Evolutionary conservation across 35 echinoderm and acorn worm species (phyloP), one percentile per base, ranked within the genome.

Genomic region (Patiria miniata): DNA sequence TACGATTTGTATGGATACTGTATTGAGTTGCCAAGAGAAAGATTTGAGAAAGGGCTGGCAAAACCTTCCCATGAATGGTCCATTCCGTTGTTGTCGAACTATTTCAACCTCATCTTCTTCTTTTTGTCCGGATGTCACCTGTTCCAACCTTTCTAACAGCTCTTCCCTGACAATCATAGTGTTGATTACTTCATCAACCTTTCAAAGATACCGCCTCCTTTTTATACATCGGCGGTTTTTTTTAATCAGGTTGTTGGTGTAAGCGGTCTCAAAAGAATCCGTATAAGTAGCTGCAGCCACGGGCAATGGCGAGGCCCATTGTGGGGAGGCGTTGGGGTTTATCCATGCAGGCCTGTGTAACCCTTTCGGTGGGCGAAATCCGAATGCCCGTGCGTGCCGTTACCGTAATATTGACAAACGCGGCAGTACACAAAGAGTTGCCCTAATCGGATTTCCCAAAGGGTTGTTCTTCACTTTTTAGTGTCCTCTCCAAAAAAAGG

Each of bases 181-280:
- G 65, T 73, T 73, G 65, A 73, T 73, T 73, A 73, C 65, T 73
- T 73, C 65, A 73, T 73, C 65, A 73, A 30, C 65, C 34, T 32
- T 73, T 32, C 14, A 73, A 34, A 73, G 65, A 73, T 23, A 47
- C 42, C 42, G 42, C 42, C 42, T 47, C 42, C 42, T 47, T 47
- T 47, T 12, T 6, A 12, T 47, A 6, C 12, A 12, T 47, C 42
- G 42, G 42, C 65, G 65, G 34, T 73, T 7, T 26, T 26, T 61
- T 61, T 73, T 73, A 73, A 73, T 73, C 65, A 32, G 65, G 58
- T 26, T 73, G 23, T 30, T 36, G 19, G 19, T 73, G n/a, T n/a
- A n/a, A n/a, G n/a, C n/a, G 26, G 34, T 36, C 65, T 73, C 65
- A 73, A 73, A 73, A 23, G 65, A 30, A 36, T 3, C 8, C 26